phyloP scores from a whole-genome alignment of 2,888 invertebrate species.

The Nomada fucata region DNA sequence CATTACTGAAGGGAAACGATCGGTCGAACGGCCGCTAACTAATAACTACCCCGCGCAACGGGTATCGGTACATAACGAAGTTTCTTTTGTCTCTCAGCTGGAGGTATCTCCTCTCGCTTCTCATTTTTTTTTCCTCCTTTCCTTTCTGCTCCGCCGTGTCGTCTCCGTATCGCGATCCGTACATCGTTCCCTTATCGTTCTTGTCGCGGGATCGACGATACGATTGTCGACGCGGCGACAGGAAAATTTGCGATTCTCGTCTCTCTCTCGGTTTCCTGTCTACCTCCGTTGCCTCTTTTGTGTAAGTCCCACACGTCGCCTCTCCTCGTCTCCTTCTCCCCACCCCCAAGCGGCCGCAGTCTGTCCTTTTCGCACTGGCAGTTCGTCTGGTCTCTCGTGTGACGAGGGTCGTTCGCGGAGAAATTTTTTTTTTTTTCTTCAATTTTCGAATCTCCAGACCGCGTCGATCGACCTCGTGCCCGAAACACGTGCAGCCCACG shows the following conservation, averaged over 20 bases:
- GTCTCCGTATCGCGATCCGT: too few relatives aligned
- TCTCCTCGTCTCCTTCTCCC: not conserved
- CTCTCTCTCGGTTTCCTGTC: constrained; percentile 9
- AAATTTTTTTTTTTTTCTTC: constrained; percentile 27
- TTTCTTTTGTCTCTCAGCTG: constrained; percentile 50
- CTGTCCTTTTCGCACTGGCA: constrained; percentile 1
- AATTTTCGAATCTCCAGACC: constrained; percentile 30
- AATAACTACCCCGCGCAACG: not conserved
- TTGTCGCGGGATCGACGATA: not conserved
- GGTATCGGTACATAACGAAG: not conserved
- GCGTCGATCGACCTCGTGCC: not conserved
- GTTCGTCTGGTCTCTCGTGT: constrained; percentile 14
- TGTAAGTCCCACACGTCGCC: not conserved
- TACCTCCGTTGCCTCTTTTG: constrained; percentile 16
- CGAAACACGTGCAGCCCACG: constrained; percentile 41
- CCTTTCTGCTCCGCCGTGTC: not conserved
- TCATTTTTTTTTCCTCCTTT: constrained; percentile 2
- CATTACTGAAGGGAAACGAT: too few relatives aligned
- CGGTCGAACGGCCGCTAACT: not conserved
- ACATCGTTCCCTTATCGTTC: not conserved
- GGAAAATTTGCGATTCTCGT: not conserved
- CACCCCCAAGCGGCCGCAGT: too few relatives aligned
- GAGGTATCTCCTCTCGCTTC: constrained; percentile 9
- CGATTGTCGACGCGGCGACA: too few relatives aligned
- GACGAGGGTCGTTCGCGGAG: constrained; percentile 45